Evolutionary conservation across 2,888 invertebrate genomes (phyloP).

Genomic region (Lingula anatina): DNA sequence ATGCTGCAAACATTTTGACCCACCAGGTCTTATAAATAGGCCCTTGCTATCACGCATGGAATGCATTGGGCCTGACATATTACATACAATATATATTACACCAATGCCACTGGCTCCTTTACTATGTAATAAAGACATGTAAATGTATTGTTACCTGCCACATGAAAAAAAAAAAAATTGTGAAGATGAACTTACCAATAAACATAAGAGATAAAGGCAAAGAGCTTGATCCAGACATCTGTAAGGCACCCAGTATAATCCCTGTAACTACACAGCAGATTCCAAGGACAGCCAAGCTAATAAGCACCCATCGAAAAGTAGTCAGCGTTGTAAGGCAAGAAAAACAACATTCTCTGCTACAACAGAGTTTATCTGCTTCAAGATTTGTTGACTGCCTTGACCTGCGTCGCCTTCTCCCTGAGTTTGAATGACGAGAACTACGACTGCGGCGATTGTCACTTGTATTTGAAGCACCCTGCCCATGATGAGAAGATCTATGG

Average conservation of each 20-base stretch:
- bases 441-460: neutral
- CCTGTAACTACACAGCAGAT: conserved; percentile 48
- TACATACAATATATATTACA: too few relatives aligned
- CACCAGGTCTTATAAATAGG: too few relatives aligned
- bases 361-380: conserved; percentile 13
- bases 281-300: conserved; percentile 41
- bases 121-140: too few relatives aligned
- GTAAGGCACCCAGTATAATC: conserved; percentile 44
- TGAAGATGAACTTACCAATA: conserved; percentile 51
- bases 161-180: too few relatives aligned
- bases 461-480: neutral
- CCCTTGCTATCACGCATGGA: too few relatives aligned
- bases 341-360: conserved; percentile 30
- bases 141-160: too few relatives aligned
- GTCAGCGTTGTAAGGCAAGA: conserved; percentile 39
- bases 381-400: neutral
- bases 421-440: neutral
- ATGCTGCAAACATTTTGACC: too few relatives aligned
- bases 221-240: conserved; percentile 37
- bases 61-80: too few relatives aligned
- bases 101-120: too few relatives aligned
- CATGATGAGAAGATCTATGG: neutral
- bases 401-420: neutral
- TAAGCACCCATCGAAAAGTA: conserved; percentile 46
- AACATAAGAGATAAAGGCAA: conserved; percentile 49